Conservation (phyloP, 2,888 invertebrate species). For the Spicauda simplicius region DNA sequence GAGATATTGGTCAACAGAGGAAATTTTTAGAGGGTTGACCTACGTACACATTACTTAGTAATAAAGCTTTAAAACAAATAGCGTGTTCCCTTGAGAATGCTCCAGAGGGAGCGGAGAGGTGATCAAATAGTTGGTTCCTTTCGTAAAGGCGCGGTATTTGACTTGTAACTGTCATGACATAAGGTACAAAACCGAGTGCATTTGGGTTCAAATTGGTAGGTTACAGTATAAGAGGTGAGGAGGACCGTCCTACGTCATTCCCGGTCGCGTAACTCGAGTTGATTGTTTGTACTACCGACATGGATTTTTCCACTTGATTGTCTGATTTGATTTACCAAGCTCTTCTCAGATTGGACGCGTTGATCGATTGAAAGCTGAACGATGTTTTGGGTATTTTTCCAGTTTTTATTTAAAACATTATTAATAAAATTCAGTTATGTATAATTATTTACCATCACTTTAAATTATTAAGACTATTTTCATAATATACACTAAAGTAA, state of each 20-base stretch:
- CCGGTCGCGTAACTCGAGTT: slow-evolving; percentile 75
- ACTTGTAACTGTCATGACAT: neutral
- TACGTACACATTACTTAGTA: slow-evolving; percentile 84
- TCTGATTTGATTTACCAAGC: slow-evolving; percentile 82
- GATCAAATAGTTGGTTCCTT: slow-evolving; percentile 64
- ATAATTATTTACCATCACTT: too few species aligned
- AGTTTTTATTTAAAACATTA: neutral
- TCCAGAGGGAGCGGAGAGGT: slow-evolving; percentile 56
- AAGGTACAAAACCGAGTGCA: slow-evolving; percentile 16
- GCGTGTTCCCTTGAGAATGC: slow-evolving; percentile 60
- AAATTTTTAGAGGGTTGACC: slow-evolving; percentile 83
- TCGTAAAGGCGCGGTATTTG: neutral
- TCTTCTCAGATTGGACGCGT: slow-evolving; percentile 65
- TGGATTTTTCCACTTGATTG: slow-evolving; percentile 85
- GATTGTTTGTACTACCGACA: slow-evolving; percentile 82
- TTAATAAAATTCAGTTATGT: too few species aligned
- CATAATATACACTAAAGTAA: too few species aligned
- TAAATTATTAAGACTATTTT: too few species aligned
- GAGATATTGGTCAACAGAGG: slow-evolving; percentile 76
- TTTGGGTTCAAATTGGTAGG: slow-evolving; percentile 26
- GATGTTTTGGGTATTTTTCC: neutral
- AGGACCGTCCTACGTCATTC: slow-evolving; percentile 71
- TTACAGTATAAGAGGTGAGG: slow-evolving; percentile 49
- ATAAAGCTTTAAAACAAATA: slow-evolving; percentile 85
- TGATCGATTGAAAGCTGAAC: slow-evolving; percentile 49